Evolutionary conservation across 2,888 invertebrate species (phyloP).

Genomic region (Drosophila dives): DNA sequence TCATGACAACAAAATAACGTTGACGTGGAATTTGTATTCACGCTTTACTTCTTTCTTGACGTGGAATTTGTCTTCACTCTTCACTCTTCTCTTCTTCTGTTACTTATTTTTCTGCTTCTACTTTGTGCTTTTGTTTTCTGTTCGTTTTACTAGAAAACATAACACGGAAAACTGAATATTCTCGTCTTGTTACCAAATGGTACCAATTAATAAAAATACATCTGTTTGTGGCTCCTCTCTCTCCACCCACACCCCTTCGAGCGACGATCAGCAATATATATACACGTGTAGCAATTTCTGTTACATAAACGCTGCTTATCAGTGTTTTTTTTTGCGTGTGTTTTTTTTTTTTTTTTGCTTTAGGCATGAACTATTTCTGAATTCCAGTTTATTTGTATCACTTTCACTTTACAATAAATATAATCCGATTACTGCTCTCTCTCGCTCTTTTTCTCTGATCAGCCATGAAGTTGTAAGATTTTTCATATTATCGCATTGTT

Average conservation of each 20-base stretch:
- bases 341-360: background rate
- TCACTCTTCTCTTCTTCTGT: background rate
- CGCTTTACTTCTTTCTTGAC: background rate
- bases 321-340: background rate
- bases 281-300: background rate
- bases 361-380: background rate
- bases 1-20: conserved; percentile 13
- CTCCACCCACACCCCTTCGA: background rate
- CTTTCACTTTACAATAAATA: conserved; percentile 23
- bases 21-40: conserved; percentile 1
- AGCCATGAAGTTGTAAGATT: background rate
- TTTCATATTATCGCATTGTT: background rate
- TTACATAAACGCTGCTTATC: background rate
- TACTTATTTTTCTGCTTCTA: background rate
- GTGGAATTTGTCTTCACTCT: too few relatives aligned
- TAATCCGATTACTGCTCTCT: background rate
- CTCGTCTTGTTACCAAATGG: conserved; percentile 1
- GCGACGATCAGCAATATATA: background rate
- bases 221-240: background rate
- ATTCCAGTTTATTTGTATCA: background rate
- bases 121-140: conserved; percentile 10
- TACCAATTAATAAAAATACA: conserved; percentile 21
- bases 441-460: background rate
- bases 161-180: background rate
- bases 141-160: background rate